A percentile compares a stretch with the other conserved stretches of the same genome.
Conservation (phyloP, 2,113 vertebrate species). For the Pollimyrus isidori region DNA sequence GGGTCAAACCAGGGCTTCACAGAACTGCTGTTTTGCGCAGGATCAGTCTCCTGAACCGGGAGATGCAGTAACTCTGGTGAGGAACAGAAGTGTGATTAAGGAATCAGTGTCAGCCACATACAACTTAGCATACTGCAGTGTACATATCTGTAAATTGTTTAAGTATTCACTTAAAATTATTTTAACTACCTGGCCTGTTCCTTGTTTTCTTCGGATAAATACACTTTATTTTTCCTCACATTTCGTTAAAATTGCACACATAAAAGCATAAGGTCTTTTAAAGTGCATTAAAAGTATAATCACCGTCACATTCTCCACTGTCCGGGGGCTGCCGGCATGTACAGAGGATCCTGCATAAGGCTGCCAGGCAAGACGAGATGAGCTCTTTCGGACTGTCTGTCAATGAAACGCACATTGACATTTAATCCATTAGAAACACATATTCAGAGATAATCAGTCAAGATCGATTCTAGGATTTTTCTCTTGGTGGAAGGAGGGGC, state of each 20-base stretch:
- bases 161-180: background rate
- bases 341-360: background rate
- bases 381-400: background rate
- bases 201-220: background rate
- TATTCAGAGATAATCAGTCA: too few relatives aligned
- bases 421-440: too few relatives aligned
- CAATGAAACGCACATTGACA: background rate
- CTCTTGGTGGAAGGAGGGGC: too few relatives aligned
- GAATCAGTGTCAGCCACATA: background rate
- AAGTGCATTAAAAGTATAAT: background rate
- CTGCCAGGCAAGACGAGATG: background rate
- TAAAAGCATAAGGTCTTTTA: too few relatives aligned
- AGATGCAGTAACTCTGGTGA: background rate
- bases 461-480: too few relatives aligned
- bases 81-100: background rate
- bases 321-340: fast-evolving
- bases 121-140: background rate
- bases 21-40: background rate
- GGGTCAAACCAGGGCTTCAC: background rate
- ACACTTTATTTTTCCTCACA: background rate
- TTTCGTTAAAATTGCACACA: too few relatives aligned
- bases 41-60: background rate
- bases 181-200: background rate
- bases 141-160: background rate
- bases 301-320: background rate